Evolutionary conservation across 2,113 vertebrate genomes (phyloP).

Genomic region (cattle (Bos taurus)): DNA sequence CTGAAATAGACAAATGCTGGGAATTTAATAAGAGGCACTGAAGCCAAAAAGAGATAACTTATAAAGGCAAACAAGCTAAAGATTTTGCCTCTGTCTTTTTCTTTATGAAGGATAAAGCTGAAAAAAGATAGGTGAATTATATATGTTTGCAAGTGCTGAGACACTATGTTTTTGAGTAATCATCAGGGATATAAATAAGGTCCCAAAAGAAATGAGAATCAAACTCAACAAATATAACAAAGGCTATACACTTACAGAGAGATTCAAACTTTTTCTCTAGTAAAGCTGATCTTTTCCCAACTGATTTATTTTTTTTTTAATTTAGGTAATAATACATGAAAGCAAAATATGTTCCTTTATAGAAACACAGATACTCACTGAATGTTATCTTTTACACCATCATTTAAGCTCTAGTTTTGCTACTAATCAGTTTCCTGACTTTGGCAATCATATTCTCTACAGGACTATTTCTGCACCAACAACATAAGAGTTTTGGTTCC

Average conservation of each 20-base stretch:
- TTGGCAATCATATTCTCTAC: not conserved
- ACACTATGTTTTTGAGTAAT: not conserved
- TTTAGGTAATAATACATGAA: not conserved
- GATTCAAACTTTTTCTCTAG: not conserved
- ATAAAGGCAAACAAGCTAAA: not conserved
- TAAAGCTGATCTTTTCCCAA: not conserved
- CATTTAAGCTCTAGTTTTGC: not conserved
- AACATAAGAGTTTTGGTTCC: not conserved
- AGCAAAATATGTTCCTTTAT: not conserved
- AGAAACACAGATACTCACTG: not conserved
- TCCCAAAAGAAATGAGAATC: not conserved
- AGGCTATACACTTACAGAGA: not conserved
- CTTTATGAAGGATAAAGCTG: not conserved
- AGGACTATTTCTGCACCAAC: not conserved
- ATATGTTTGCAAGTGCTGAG: not conserved
- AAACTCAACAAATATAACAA: slow-evolving; percentile 9
- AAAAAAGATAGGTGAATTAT: not conserved
- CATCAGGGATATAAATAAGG: not conserved
- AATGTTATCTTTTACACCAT: not conserved
- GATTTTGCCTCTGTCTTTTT: not conserved
- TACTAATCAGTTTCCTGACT: not conserved
- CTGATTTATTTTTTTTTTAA: not conserved
- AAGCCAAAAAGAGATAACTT: not conserved
- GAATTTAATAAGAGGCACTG: not conserved
- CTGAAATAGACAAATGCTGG: not conserved